Base-by-base conservation (phyloP, 2,888 invertebrate species). In the Eurytoma californica region DNA sequence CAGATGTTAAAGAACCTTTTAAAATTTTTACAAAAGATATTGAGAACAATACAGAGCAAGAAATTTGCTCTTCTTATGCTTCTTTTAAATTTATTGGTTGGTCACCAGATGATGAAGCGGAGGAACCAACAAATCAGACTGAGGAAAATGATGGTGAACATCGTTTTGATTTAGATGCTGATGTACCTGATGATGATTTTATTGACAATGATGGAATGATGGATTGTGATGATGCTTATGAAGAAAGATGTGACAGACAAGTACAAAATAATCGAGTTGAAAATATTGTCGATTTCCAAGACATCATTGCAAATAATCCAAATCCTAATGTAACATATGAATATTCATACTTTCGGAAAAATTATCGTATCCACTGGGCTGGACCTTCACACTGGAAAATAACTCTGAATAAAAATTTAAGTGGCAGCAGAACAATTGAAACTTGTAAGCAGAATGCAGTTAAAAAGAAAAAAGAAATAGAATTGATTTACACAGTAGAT, bases 331-430 rank as follows among this genome's bases (percentile, higher is more conserved):
- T 58, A 5, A 84, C 84, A 0, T 80, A 82, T 13, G 89, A 89
- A 69, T 89, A 89, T 72, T 87, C 88, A 0, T 88, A 86, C 68
- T 18, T 88, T 7, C 83, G 84, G 14, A 81, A 83, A 18, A 83
- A 72, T 47, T 67, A 86, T n/a, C 82, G 83, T 14, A 83, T 88
- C 65, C 85, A 87, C 83, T 97, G 96, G 96, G 95, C 95, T 39
- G 97, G 97, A 0, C 97, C 97, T 47, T 92, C 94, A 63, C 95
- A 97, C 90, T 97, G 97, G 97, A 94, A 95, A 85, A 79, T 82
- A 70, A 77, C 61, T 51, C 39, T 84, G 3, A 53, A 82, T 53
- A 85, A 91, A 84, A 88, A 91, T 85, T 89, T 91, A 18, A 82
- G 73, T 14, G 53, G 81, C 0, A 83, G 74, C 7, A 83, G 68